Conservation (phyloP, 1,140 invertebrate species). For the Trialeurodes vaporariorum region DNA sequence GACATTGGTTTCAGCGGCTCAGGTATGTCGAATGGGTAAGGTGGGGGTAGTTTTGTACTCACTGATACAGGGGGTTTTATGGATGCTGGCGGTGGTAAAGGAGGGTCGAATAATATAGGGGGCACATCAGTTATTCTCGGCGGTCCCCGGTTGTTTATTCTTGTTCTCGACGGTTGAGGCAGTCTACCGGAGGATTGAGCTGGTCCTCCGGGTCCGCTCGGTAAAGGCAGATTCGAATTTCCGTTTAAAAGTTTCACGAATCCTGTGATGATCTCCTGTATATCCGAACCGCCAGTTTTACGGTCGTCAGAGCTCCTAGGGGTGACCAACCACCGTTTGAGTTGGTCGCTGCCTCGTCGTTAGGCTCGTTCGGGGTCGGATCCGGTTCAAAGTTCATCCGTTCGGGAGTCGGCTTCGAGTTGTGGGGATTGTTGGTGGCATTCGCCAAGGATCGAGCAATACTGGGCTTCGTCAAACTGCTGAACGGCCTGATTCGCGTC, state of each 20-base stretch:
- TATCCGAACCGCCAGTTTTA: slow-evolving; percentile 53
- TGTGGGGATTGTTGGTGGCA: slow-evolving; percentile 20
- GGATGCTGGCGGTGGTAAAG: slow-evolving; percentile 38
- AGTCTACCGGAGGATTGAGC: slow-evolving; percentile 29
- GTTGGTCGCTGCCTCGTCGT: slow-evolving; percentile 29
- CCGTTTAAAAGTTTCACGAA: slow-evolving; percentile 80
- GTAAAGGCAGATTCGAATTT: slow-evolving; percentile 68
- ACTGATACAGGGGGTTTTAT: slow-evolving; percentile 32
- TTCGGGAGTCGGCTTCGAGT: slow-evolving; percentile 31
- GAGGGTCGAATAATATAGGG: slow-evolving; percentile 52
- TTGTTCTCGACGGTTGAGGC: slow-evolving; percentile 41
- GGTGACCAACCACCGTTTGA: slow-evolving; percentile 30
- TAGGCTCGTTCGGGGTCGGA: slow-evolving; percentile 36
- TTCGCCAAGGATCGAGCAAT: slow-evolving; percentile 7
- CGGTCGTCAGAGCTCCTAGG: slow-evolving; percentile 35
- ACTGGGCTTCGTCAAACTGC: slow-evolving; percentile 18
- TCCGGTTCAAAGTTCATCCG: slow-evolving; percentile 31
- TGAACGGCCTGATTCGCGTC: slow-evolving; percentile 12
- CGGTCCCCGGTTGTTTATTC: slow-evolving; percentile 81
- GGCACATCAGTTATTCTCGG: slow-evolving; percentile 65
- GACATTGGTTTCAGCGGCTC: slow-evolving; percentile 30
- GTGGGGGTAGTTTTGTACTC: slow-evolving; percentile 38
- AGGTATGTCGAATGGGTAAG: slow-evolving; percentile 56
- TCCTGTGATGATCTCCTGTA: slow-evolving; percentile 81
- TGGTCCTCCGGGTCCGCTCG: slow-evolving; percentile 37